Percentiles rank a stretch among this genome's conserved stretches.
Evolutionary conservation across 2,888 invertebrate genomes (phyloP).

Genomic region (Drosophila mettleri): DNA sequence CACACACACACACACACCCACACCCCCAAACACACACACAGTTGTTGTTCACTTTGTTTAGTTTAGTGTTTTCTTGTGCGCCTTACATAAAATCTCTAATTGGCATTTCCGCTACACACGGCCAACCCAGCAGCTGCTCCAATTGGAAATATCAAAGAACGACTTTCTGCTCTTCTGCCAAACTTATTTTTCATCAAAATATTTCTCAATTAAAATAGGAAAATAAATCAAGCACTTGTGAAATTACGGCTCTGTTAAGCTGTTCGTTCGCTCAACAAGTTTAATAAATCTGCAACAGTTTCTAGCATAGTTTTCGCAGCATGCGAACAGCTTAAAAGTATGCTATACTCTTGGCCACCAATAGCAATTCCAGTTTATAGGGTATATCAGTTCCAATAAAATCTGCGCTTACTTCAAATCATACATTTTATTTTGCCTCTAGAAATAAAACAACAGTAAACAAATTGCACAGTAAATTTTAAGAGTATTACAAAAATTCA

Average conservation of each 20-base stretch:
- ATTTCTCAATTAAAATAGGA: not conserved
- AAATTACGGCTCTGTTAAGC: not conserved
- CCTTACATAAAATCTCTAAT: conserved; percentile 62
- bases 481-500: conserved; percentile 52
- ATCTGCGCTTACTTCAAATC: not conserved
- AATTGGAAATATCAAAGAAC: conserved; percentile 7
- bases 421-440: conserved; percentile 34
- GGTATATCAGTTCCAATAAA: not conserved
- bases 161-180: not conserved
- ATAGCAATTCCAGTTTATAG: too few relatives aligned
- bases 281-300: not conserved
- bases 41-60: conserved; percentile 36
- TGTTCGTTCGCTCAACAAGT: not conserved
- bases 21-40: conserved; percentile 15
- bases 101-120: conserved; percentile 60
- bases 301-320: not conserved
- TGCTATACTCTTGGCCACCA: not conserved
- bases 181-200: not conserved
- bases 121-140: not conserved
- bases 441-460: conserved; percentile 66
- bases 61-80: conserved; percentile 38
- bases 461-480: conserved; percentile 53
- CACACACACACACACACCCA: not conserved
- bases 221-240: not conserved
- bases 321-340: conserved; percentile 1